A percentile compares a stretch with the other conserved stretches of the same genome.
Evolutionary conservation across 2,888 invertebrate genomes (phyloP).

Genomic region (Pherbina coryleti): DNA sequence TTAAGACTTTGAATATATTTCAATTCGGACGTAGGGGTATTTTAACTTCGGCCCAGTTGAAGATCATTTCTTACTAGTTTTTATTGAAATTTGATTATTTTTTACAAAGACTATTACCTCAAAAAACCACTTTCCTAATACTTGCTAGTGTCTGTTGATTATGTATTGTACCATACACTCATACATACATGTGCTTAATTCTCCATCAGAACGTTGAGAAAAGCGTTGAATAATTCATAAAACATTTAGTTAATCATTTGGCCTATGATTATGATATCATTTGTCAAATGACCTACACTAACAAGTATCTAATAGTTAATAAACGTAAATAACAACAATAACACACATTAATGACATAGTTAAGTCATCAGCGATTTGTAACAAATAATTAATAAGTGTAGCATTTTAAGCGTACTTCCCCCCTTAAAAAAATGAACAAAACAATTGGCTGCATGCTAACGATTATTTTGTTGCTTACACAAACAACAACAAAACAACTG

Average conservation of each 20-base stretch:
- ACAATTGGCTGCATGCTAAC: constrained; percentile 49
- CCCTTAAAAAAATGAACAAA: constrained; percentile 61
- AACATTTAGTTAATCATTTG: constrained; percentile 24
- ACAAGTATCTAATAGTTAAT: neutral
- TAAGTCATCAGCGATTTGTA: neutral
- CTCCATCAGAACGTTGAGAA: neutral
- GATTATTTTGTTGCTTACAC: constrained; percentile 35
- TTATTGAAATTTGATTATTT: too few species aligned
- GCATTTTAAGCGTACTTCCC: constrained; percentile 39
- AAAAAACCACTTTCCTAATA: too few species aligned
- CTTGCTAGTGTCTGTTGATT: too few species aligned
- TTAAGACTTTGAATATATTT: too few species aligned
- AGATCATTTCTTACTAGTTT: too few species aligned
- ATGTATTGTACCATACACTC: too few species aligned
- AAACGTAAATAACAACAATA: neutral
- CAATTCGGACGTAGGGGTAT: too few species aligned
- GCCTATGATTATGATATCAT: neutral
- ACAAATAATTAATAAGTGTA: neutral
- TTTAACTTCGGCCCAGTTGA: too few species aligned
- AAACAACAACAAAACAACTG: constrained; percentile 13
- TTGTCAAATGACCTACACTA: neutral
- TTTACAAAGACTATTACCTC: too few species aligned
- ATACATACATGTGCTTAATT: neutral
- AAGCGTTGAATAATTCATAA: neutral
- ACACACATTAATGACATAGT: neutral